These are phyloP conservation scores for Pedetes capensis DNA, from an alignment of 2,113 vertebrate genomes.

Conservation along the genomic window DNA sequence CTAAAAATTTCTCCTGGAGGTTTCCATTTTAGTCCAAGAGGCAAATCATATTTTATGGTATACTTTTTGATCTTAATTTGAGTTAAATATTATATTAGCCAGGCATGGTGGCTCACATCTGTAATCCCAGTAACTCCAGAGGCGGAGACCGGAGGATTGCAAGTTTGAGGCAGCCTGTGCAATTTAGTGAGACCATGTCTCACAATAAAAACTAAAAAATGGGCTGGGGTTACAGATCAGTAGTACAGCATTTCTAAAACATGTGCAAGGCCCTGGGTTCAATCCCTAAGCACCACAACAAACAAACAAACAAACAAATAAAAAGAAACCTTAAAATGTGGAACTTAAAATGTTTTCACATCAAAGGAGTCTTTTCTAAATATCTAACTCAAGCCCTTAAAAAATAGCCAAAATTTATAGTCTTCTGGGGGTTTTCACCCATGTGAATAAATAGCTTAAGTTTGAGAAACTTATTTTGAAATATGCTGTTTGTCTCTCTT, in stretches of 20 bases:
- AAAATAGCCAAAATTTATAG: neutral
- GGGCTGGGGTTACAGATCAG: too few species aligned
- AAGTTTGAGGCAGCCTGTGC: too few species aligned
- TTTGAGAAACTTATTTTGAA: neutral
- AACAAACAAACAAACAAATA: too few species aligned
- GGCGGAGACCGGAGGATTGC: too few species aligned
- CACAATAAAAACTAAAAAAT: too few species aligned
- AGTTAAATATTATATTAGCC: neutral
- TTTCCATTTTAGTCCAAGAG: neutral
- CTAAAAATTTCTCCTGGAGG: neutral
- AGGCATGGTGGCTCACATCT: too few species aligned
- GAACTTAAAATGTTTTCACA: neutral
- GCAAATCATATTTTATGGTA: neutral
- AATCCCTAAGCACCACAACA: too few species aligned
- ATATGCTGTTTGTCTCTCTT: neutral
- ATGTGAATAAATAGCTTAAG: neutral
- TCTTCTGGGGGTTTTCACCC: neutral
- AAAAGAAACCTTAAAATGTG: too few species aligned
- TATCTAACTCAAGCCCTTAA: neutral
- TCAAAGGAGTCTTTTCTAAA: neutral
- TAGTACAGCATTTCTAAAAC: too few species aligned
- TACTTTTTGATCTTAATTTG: neutral
- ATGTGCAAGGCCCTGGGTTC: too few species aligned
- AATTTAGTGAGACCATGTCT: too few species aligned
- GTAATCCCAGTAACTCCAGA: too few species aligned